Conservation (phyloP, 2,888 invertebrate genomes). For the Argyresthia albistria region DNA sequence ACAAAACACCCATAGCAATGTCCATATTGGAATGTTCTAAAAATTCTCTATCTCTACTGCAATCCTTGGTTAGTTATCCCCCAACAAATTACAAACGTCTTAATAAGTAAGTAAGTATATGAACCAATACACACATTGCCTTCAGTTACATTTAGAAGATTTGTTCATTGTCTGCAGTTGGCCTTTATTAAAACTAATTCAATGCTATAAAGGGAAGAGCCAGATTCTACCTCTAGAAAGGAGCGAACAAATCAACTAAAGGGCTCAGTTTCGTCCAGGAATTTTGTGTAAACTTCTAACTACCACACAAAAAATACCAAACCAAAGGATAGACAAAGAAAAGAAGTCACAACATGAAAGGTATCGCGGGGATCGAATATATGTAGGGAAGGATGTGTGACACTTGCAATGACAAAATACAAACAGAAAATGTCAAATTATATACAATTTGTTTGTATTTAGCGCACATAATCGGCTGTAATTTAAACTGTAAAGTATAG, state of each 20-base stretch:
- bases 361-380: neutral
- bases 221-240: neutral
- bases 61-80: neutral
- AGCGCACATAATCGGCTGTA: neutral
- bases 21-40: slow-evolving; percentile 23
- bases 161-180: slow-evolving; percentile 24
- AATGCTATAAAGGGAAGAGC: no score
- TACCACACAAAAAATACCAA: slow-evolving; percentile 19
- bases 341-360: slow-evolving; percentile 14
- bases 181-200: no score
- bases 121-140: slow-evolving; percentile 39
- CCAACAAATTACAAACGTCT: neutral
- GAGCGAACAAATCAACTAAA: neutral
- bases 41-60: neutral
- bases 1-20: slow-evolving; percentile 35
- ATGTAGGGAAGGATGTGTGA: neutral
- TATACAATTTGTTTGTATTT: neutral
- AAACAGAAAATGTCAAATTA: neutral
- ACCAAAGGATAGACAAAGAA: slow-evolving; percentile 8
- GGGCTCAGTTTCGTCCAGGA: slow-evolving; percentile 66
- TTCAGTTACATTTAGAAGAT: slow-evolving; percentile 28
- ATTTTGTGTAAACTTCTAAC: slow-evolving; percentile 20
- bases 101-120: neutral
- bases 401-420: slow-evolving; percentile 11
- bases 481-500: no score